Percentiles rank a stretch among this genome's conserved stretches.
phyloP scores from a whole-genome alignment of 2,888 invertebrate species.

The Urechis unicinctus region DNA sequence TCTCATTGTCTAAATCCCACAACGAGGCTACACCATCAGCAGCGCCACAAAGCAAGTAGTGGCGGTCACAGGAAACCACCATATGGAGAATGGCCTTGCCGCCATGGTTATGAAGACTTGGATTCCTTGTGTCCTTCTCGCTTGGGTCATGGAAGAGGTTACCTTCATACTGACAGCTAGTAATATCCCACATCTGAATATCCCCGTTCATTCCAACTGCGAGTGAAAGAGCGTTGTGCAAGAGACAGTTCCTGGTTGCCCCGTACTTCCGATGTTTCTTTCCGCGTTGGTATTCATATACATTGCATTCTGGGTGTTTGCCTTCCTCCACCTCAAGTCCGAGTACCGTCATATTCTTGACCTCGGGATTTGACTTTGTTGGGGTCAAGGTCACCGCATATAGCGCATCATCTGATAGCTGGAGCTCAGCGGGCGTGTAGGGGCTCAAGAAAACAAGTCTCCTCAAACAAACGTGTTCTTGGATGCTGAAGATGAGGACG shows the following conservation, averaged over 20 bases:
- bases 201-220: slow-evolving; percentile 18
- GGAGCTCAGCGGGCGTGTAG: slow-evolving; percentile 4
- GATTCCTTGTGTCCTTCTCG: slow-evolving; percentile 15
- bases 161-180: slow-evolving; percentile 16
- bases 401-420: slow-evolving; percentile 10
- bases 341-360: background rate
- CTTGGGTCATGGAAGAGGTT: slow-evolving; percentile 15
- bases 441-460: slow-evolving; percentile 1
- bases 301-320: background rate
- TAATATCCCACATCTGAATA: slow-evolving; percentile 18
- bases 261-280: slow-evolving; percentile 13
- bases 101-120: slow-evolving; percentile 15
- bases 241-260: slow-evolving; percentile 10
- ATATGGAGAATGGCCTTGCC: slow-evolving; percentile 6
- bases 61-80: slow-evolving; percentile 10
- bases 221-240: slow-evolving; percentile 10
- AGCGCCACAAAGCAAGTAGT: slow-evolving; percentile 12
- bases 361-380: background rate
- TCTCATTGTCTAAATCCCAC: slow-evolving; percentile 19
- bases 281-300: slow-evolving; percentile 5
- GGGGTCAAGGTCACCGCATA: slow-evolving; percentile 7
- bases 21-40: slow-evolving; percentile 12
- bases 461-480: slow-evolving; percentile 2
- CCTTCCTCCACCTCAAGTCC: background rate
- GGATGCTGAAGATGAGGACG: slow-evolving; percentile 6